Evolutionary conservation across 2,888 invertebrate species (phyloP).

Genomic region (Neoaliturus tenellus): DNA sequence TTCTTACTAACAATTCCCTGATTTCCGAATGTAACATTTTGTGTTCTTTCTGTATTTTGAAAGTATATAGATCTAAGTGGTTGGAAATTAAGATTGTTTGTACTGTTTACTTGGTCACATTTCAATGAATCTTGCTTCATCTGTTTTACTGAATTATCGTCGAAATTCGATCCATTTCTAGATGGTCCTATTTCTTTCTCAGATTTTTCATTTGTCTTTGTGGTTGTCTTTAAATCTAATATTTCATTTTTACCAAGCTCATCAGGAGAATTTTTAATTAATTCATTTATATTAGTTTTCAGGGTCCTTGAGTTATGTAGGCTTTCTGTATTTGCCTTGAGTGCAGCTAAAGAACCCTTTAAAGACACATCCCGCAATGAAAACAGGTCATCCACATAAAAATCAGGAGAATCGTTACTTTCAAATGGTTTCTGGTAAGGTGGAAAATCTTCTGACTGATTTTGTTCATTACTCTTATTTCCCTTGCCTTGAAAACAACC

Average conservation of each 20-base stretch:
- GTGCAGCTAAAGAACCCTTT: background rate
- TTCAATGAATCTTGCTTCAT: no score
- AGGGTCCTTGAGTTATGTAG: background rate
- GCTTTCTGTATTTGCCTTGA: background rate
- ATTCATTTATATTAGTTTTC: no score
- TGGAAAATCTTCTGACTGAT: background rate
- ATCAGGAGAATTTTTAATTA: no score
- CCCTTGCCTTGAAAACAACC: background rate
- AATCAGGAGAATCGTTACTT: background rate
- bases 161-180: no score
- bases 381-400: constrained; percentile 38
- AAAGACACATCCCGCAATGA: constrained; percentile 1
- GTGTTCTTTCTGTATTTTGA: background rate
- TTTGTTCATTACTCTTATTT: background rate
- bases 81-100: background rate
- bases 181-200: no score
- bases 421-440: background rate
- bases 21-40: background rate
- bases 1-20: background rate
- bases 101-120: no score
- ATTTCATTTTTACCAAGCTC: no score
- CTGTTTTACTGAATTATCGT: no score
- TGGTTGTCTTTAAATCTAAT: no score
- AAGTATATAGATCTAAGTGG: background rate
- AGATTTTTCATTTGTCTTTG: no score